phyloP scores from a whole-genome alignment of 2,888 invertebrate genomes.

The Lagria hirta region DNA sequence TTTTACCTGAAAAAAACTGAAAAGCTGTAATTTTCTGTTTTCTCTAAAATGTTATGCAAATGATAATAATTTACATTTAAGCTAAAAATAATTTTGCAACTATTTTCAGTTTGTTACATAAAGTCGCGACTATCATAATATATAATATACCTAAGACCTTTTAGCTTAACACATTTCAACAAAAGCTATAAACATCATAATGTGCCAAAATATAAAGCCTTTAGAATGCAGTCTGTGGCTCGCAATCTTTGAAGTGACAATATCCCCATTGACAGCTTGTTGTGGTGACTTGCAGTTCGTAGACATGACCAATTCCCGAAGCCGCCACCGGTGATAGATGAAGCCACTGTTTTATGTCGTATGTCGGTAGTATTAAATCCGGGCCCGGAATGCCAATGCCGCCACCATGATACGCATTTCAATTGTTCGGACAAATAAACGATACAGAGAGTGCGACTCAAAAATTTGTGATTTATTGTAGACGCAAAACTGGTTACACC shows the following conservation, averaged over 20 bases:
- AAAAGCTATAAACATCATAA: too few species aligned
- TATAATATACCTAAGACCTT: too few species aligned
- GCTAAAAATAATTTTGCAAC: too few species aligned
- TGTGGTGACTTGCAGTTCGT: constrained; percentile 29
- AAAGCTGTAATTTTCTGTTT: too few species aligned
- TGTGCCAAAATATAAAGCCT: background rate
- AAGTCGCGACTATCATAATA: too few species aligned
- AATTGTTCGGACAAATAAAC: constrained; percentile 44
- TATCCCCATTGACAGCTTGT: constrained; percentile 23
- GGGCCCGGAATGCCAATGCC: constrained; percentile 52
- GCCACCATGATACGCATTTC: constrained; percentile 52
- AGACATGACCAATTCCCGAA: constrained; percentile 43
- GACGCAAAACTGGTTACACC: too few species aligned
- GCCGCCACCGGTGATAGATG: constrained; percentile 48
- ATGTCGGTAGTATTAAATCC: constrained; percentile 49
- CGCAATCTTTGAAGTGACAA: constrained; percentile 13
- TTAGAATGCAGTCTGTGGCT: constrained; percentile 10
- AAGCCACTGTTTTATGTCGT: constrained; percentile 48
- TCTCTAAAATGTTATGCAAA: too few species aligned
- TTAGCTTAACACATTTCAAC: too few species aligned
- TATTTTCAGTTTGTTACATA: too few species aligned
- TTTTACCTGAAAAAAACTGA: too few species aligned
- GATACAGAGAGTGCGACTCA: constrained; percentile 12
- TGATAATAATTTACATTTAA: too few species aligned
- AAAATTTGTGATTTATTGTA: constrained; percentile 23